These are phyloP conservation scores for Zeus faber DNA, from an alignment of 2,113 vertebrate genomes.

Conservation along the genomic window DNA sequence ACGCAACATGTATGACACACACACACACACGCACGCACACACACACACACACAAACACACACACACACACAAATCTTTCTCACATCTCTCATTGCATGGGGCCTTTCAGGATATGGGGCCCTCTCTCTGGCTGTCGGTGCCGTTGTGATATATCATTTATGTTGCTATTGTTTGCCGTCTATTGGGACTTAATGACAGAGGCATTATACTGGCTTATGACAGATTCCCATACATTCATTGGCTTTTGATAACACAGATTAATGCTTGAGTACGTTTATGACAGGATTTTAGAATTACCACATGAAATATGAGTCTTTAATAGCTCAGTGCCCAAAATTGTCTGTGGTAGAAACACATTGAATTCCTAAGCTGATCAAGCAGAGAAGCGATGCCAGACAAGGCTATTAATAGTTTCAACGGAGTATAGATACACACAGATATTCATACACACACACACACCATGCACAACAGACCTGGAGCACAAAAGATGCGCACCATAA, in stretches of 20 bases:
- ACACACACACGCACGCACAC: constrained; percentile 6
- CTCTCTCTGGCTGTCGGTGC: constrained; percentile 57
- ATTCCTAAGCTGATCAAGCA: constrained; percentile 31
- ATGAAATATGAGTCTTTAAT: constrained; percentile 54
- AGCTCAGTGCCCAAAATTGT: constrained; percentile 30
- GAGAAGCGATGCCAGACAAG: constrained; percentile 17
- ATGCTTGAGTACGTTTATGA: constrained; percentile 53
- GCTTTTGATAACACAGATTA: constrained; percentile 56
- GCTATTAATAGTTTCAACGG: constrained; percentile 26
- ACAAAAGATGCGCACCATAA: constrained; percentile 29
- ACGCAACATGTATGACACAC: background rate
- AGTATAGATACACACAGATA: constrained; percentile 5
- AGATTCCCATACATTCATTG: constrained; percentile 63
- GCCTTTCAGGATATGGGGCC: constrained; percentile 59
- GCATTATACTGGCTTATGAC: constrained; percentile 61
- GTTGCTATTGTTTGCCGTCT: constrained; percentile 55
- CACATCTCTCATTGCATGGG: too few relatives aligned
- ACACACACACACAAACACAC: constrained; percentile 21
- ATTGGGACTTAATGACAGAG: constrained; percentile 56
- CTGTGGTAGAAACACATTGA: constrained; percentile 23
- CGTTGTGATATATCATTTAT: constrained; percentile 73
- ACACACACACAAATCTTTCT: constrained; percentile 17
- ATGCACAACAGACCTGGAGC: constrained; percentile 15
- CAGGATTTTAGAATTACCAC: constrained; percentile 41
- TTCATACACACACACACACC: constrained; percentile 6